Percentiles rank a stretch among this genome's conserved stretches.
Conservation (phyloP, 2,888 invertebrate genomes). For the Norana najaformis region DNA sequence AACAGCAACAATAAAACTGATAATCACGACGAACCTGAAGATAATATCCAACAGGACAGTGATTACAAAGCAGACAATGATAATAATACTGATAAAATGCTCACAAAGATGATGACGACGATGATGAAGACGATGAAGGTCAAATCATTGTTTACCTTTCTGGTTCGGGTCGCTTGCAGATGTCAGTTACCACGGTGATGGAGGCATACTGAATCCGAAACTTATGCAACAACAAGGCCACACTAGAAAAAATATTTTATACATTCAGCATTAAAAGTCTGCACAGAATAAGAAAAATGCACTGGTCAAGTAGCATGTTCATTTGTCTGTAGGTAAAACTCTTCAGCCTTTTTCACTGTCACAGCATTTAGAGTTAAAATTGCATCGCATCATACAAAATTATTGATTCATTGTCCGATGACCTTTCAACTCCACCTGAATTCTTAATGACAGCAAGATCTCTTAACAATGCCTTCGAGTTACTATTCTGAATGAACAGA, state of each 20-base stretch:
- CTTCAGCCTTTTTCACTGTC: background rate
- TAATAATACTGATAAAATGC: background rate
- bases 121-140: background rate
- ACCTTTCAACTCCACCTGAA: background rate
- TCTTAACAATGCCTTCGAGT: background rate
- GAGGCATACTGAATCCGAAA: slow-evolving; percentile 96
- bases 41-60: too few relatives aligned
- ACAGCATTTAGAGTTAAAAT: background rate
- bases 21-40: too few relatives aligned
- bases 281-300: background rate
- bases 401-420: background rate
- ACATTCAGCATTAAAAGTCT: background rate
- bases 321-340: background rate
- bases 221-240: slow-evolving; percentile 93
- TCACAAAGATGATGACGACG: background rate
- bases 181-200: slow-evolving; percentile 85
- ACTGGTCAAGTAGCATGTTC: background rate
- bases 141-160: slow-evolving; percentile 17
- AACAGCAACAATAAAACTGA: too few relatives aligned
- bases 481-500: background rate
- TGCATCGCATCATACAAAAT: background rate
- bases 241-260: slow-evolving; percentile 56
- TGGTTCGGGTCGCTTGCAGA: slow-evolving; percentile 76
- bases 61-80: background rate
- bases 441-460: background rate